Evolutionary conservation across 2,797 vertebrate species (phyloP).

Genomic region (Geotrypetes seraphini): DNA sequence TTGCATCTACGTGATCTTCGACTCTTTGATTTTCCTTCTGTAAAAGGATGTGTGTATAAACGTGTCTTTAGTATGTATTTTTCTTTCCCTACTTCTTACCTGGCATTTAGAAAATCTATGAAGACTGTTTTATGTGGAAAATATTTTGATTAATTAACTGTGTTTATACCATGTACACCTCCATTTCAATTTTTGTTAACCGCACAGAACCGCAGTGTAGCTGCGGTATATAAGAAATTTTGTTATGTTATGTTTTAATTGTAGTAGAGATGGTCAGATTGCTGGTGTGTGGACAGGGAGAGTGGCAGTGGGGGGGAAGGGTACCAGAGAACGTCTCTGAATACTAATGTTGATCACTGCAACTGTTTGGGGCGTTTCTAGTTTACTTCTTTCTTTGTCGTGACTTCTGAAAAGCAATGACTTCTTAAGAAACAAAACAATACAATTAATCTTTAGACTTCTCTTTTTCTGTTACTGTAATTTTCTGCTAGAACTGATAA

Average conservation of each 20-base stretch:
- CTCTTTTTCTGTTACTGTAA: slow-evolving; percentile 45
- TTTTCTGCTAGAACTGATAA: slow-evolving; percentile 48
- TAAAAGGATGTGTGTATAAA: no score
- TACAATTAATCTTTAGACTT: slow-evolving; percentile 49
- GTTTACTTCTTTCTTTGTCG: slow-evolving; percentile 18
- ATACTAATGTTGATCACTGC: not conserved
- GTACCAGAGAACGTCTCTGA: not conserved
- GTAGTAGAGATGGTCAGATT: not conserved
- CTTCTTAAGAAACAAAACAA: slow-evolving; percentile 42
- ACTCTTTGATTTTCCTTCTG: no score
- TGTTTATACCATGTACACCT: no score
- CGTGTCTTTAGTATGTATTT: no score
- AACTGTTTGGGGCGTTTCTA: not conserved
- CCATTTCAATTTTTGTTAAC: no score
- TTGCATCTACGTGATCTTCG: no score
- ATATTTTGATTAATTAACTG: no score
- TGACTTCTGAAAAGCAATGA: slow-evolving; percentile 34
- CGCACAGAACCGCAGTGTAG: no score
- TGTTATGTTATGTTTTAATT: not conserved
- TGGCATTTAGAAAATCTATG: no score
- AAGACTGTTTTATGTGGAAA: no score
- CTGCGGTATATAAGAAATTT: no score
- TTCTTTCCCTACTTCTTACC: no score
- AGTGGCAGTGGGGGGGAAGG: not conserved
- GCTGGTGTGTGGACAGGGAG: not conserved